Conservation (phyloP, 2,888 invertebrate genomes). For the Parthenolecanium corni region DNA sequence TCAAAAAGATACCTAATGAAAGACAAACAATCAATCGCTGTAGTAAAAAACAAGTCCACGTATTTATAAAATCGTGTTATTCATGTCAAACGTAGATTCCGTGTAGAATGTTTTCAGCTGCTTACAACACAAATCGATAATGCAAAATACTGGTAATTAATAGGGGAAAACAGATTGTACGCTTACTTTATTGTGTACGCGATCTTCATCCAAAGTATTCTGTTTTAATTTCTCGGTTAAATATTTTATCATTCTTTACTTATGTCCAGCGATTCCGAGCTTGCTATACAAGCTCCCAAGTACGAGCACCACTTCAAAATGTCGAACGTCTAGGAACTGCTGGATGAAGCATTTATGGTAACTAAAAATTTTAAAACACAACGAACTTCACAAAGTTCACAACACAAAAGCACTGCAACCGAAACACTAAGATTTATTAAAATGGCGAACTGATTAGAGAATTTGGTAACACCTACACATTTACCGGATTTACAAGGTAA, state of each 20-base stretch:
- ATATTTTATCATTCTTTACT: conserved; percentile 25
- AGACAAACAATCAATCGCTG: too few species aligned
- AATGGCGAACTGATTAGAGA: too few species aligned
- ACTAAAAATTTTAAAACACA: background rate
- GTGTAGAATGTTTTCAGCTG: too few species aligned
- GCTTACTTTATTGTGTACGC: conserved; percentile 10
- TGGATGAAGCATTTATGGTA: background rate
- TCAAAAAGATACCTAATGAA: too few species aligned
- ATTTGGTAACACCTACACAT: conserved; percentile 18
- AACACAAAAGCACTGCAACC: background rate
- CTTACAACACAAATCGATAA: background rate
- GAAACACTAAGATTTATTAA: too few species aligned
- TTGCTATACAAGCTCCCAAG: conserved; percentile 16
- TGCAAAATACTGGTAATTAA: background rate
- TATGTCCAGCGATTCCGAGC: conserved; percentile 15
- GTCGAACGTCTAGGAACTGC: background rate
- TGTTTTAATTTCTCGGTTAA: conserved; percentile 21
- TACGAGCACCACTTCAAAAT: background rate
- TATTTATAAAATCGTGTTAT: too few species aligned
- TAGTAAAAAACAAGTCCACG: too few species aligned
- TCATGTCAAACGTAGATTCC: too few species aligned
- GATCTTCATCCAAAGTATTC: conserved; percentile 26
- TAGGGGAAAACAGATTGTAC: background rate
- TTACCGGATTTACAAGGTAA: conserved; percentile 21
- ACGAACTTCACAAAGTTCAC: background rate